Conservation (phyloP, 2,113 vertebrate species). For the Oriolus oriolus region DNA sequence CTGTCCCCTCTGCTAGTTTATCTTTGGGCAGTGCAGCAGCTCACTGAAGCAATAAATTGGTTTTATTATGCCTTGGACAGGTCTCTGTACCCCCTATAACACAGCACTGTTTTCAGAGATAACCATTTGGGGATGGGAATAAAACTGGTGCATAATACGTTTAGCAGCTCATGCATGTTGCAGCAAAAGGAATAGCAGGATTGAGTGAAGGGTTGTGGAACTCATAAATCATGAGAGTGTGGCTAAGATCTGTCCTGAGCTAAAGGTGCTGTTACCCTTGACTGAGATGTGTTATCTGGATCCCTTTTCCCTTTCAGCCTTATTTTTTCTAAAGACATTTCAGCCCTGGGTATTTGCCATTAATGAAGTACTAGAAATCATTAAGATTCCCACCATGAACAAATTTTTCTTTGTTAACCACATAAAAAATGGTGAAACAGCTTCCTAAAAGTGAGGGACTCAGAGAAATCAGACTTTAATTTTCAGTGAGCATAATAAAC, state of each 20-base stretch:
- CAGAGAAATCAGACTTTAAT: too few relatives aligned
- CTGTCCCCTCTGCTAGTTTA: neutral
- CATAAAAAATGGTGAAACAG: too few relatives aligned
- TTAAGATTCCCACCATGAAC: too few relatives aligned
- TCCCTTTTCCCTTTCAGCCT: neutral
- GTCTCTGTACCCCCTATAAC: neutral
- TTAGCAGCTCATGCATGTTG: neutral
- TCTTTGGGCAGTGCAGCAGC: neutral
- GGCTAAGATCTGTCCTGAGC: neutral
- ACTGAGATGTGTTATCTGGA: neutral
- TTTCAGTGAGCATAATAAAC: too few relatives aligned
- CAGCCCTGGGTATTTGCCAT: too few relatives aligned
- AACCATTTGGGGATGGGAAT: neutral
- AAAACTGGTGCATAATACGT: neutral
- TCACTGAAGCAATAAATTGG: neutral
- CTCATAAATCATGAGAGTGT: accelerated
- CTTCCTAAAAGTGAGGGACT: too few relatives aligned
- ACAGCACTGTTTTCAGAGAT: neutral
- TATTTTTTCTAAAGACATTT: too few relatives aligned
- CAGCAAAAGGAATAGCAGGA: neutral
- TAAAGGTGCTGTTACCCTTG: neutral
- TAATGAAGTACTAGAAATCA: too few relatives aligned
- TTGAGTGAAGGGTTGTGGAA: neutral
- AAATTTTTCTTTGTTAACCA: too few relatives aligned
- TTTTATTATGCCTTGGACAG: neutral